Conservation (phyloP, 2,888 invertebrate genomes). For the Drosophila quasianomalipes region DNA sequence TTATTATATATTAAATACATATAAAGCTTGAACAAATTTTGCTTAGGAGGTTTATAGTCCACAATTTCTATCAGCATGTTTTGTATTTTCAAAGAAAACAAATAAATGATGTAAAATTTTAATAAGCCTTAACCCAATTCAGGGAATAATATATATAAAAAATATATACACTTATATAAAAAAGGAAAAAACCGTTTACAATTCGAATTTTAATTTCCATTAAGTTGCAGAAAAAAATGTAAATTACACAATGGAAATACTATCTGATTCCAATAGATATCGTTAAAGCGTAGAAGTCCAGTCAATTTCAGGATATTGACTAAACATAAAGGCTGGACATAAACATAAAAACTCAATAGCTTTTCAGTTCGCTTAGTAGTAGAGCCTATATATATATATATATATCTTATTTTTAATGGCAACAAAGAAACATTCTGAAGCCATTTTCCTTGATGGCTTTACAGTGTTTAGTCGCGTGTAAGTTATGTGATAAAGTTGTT, state of each 20-base stretch:
- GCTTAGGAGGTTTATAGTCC: not conserved
- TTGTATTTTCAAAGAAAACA: not conserved
- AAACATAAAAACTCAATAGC: not conserved
- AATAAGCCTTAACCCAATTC: not conserved
- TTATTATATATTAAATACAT: not conserved
- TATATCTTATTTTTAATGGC: not conserved
- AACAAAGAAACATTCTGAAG: slow-evolving; percentile 11
- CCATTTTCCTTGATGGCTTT: slow-evolving; percentile 9
- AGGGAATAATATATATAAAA: not conserved
- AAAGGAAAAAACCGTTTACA: not conserved
- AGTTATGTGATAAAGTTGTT: slow-evolving; percentile 22
- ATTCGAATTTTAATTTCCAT: not conserved
- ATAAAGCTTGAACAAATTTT: not conserved
- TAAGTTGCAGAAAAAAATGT: not conserved
- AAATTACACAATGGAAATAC: not conserved
- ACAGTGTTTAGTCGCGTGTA: slow-evolving; percentile 10
- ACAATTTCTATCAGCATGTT: not conserved
- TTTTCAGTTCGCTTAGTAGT: not conserved
- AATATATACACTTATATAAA: not conserved
- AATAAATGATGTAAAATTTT: not conserved
- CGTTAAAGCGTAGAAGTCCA: not conserved
- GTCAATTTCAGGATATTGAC: not conserved
- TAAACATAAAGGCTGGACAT: not conserved
- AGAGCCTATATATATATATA: not conserved
- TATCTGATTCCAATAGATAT: not conserved